Conservation (phyloP, 2,113 vertebrate genomes). For the Mola mola region DNA sequence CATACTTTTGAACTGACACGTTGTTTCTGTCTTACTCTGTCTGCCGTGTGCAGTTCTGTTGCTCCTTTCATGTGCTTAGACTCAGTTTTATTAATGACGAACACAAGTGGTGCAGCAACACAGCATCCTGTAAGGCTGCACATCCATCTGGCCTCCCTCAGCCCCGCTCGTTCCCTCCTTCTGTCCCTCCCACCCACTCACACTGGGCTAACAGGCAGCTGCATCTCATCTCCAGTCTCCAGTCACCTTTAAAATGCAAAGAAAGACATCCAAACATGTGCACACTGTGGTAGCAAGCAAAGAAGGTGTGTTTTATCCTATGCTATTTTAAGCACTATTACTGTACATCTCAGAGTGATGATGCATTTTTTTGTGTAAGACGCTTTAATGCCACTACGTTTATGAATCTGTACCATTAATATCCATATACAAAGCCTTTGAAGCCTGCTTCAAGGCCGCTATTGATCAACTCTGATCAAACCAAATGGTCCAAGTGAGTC, state of each 20-base stretch:
- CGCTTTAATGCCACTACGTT: not conserved
- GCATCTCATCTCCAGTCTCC: conserved; percentile 62
- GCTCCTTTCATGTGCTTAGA: conserved; percentile 23
- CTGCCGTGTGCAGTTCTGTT: not conserved
- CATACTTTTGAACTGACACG: conserved; percentile 54
- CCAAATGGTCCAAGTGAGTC: not conserved
- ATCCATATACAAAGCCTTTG: not conserved
- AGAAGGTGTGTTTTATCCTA: not conserved
- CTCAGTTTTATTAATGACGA: conserved; percentile 46
- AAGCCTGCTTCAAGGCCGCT: not conserved
- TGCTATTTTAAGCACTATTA: not conserved
- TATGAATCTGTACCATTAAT: not conserved
- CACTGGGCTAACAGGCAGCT: conserved; percentile 71
- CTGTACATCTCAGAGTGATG: not conserved
- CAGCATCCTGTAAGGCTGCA: conserved; percentile 53
- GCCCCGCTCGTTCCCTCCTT: conserved; percentile 19
- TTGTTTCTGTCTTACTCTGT: not conserved
- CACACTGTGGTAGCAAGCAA: not conserved
- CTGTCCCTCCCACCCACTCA: conserved; percentile 49
- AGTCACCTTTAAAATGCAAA: not conserved
- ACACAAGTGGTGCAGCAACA: conserved; percentile 46
- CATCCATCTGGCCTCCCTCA: conserved; percentile 56
- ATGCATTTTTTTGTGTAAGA: not conserved
- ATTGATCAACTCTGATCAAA: not conserved
- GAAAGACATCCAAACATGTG: not conserved